These are phyloP conservation scores for Melipona beecheii DNA, from an alignment of 2,888 invertebrate species.

Conservation along the genomic window DNA sequence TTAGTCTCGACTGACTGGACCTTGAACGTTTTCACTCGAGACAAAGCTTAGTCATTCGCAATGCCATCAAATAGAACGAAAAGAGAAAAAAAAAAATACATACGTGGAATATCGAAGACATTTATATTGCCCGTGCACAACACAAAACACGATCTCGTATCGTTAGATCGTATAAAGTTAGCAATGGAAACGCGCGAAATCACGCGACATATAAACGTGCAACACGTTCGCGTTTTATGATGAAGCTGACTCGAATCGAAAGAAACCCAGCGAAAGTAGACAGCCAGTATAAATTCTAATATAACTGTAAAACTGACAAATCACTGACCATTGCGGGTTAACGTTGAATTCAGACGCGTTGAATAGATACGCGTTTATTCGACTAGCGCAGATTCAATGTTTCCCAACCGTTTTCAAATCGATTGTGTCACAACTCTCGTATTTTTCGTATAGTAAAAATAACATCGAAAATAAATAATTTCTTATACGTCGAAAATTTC, in stretches of 20 bases:
- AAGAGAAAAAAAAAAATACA: too few relatives aligned
- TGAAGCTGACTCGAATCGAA: slow-evolving; percentile 18
- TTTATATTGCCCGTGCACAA: not conserved
- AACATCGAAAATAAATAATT: too few relatives aligned
- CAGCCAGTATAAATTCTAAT: slow-evolving; percentile 52
- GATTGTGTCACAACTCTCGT: too few relatives aligned
- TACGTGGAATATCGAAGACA: not conserved
- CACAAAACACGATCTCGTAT: not conserved
- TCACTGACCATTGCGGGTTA: slow-evolving; percentile 39
- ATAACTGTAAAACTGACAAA: slow-evolving; percentile 57
- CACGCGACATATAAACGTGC: not conserved
- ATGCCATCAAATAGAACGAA: not conserved
- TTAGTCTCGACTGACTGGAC: not conserved
- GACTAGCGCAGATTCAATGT: slow-evolving; percentile 3
- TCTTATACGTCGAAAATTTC: too few relatives aligned
- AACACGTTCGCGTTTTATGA: slow-evolving; percentile 3
- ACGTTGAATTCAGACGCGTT: slow-evolving; percentile 38
- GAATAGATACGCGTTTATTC: slow-evolving; percentile 14
- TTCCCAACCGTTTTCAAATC: not conserved
- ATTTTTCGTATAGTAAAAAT: too few relatives aligned
- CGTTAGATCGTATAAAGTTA: not conserved
- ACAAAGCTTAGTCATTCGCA: not conserved
- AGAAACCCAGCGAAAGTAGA: slow-evolving; percentile 12
- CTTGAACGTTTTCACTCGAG: not conserved
- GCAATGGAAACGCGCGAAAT: not conserved